Evolutionary conservation across 2,113 vertebrate species (phyloP).

Genomic region (Phainopepla nitens): DNA sequence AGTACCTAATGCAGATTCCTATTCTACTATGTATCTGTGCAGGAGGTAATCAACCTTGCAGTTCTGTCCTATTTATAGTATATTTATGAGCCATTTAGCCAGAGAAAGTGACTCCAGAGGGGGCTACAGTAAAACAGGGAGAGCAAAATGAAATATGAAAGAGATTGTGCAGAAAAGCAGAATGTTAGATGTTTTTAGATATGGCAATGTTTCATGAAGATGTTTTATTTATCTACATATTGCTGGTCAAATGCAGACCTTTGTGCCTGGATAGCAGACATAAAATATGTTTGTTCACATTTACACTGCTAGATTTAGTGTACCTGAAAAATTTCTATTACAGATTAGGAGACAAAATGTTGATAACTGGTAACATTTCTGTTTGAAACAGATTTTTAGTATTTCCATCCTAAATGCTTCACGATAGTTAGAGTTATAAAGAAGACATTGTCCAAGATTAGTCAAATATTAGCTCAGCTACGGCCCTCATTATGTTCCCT

Average conservation of each 20-base stretch:
- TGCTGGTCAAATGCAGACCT: not conserved
- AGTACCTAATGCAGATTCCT: not conserved
- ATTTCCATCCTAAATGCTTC: not conserved
- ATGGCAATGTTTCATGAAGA: not conserved
- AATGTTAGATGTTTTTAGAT: not conserved
- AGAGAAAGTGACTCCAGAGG: not conserved
- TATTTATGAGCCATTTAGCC: not conserved
- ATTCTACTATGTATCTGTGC: not conserved
- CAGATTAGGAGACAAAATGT: not conserved
- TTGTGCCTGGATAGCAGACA: not conserved
- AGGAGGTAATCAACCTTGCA: not conserved
- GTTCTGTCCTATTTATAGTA: not conserved
- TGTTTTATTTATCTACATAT: not conserved
- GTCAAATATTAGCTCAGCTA: not conserved
- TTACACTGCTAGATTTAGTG: not conserved
- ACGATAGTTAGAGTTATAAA: not conserved
- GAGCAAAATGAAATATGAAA: not conserved
- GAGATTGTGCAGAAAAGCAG: not conserved
- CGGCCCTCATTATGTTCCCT: rapidly evolving
- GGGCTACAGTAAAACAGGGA: not conserved
- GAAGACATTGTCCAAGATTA: not conserved
- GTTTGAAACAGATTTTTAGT: not conserved
- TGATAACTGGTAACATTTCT: not conserved
- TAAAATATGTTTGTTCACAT: not conserved
- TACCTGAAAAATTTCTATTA: not conserved